These are phyloP conservation scores for Streptopelia turtur DNA, from an alignment of 2,797 vertebrate species.

Conservation along the genomic window DNA sequence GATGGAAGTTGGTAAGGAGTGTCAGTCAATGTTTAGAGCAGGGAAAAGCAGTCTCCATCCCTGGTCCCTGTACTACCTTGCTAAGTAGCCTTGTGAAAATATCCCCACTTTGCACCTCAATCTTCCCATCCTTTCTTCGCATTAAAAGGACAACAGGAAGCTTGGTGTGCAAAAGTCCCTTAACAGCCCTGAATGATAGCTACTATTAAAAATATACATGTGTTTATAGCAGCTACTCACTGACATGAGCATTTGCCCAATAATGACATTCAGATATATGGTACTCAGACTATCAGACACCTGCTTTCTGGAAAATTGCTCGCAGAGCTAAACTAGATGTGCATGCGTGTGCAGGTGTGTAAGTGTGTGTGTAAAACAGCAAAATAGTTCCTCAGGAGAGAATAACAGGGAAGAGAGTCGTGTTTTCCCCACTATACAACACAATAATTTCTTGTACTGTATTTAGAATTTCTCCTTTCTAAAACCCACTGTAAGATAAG, in stretches of 20 bases:
- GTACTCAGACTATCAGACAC: neutral
- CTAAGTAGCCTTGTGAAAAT: neutral
- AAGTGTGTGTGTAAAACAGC: neutral
- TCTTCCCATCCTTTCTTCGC: constrained; percentile 15
- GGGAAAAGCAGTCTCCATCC: neutral
- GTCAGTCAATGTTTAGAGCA: neutral
- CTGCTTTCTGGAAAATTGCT: constrained; percentile 4
- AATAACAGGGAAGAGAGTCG: neutral
- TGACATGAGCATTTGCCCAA: constrained; percentile 40
- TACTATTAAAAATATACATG: constrained; percentile 6
- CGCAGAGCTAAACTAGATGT: neutral
- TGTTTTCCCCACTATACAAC: neutral
- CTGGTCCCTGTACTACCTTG: neutral
- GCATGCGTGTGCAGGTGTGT: accelerated
- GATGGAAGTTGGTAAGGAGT: neutral
- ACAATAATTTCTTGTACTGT: neutral
- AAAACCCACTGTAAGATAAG: neutral
- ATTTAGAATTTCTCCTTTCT: neutral
- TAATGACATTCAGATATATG: neutral
- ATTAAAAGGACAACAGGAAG: constrained; percentile 14
- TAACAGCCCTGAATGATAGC: neutral
- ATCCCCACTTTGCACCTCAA: neutral
- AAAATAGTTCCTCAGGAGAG: neutral
- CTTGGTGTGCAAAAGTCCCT: constrained; percentile 6
- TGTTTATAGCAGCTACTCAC: constrained; percentile 28